A percentile compares a stretch with the other conserved stretches of the same genome.
Conservation (phyloP, 2,113 vertebrate species). For the Platysteira castanea region DNA sequence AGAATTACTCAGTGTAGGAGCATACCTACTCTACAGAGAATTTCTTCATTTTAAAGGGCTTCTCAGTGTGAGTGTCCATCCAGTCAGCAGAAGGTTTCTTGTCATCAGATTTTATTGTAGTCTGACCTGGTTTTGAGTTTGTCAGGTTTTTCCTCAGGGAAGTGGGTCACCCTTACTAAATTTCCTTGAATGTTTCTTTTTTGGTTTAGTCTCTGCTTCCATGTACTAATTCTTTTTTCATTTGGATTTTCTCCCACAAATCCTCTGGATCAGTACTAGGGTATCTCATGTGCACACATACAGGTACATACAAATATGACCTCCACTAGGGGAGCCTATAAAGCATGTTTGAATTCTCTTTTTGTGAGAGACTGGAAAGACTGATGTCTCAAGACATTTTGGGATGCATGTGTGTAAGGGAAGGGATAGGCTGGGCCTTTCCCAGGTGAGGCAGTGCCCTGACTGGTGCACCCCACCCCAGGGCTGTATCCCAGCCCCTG, state of each 20-base stretch:
- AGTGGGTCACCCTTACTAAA: not conserved
- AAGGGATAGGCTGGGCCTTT: accelerated
- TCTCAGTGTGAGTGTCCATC: not conserved
- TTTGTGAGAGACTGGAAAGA: not conserved
- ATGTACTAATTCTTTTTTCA: not conserved
- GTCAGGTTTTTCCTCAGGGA: not conserved
- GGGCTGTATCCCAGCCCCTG: too few relatives aligned
- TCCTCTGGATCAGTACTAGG: not conserved
- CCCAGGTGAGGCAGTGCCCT: not conserved
- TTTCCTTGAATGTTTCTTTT: not conserved
- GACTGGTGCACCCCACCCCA: not conserved
- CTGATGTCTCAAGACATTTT: accelerated
- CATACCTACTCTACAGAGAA: not conserved
- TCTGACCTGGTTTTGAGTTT: not conserved
- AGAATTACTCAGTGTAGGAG: not conserved
- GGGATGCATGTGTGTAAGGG: accelerated
- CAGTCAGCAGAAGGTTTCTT: not conserved
- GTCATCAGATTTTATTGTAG: not conserved
- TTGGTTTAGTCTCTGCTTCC: not conserved
- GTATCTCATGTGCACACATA: not conserved
- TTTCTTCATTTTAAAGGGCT: not conserved
- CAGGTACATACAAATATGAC: accelerated
- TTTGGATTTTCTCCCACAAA: not conserved
- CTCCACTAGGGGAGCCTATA: not conserved
- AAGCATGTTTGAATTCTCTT: not conserved